These are phyloP conservation scores for Microtus richardsoni DNA, from an alignment of 2,113 vertebrate species.

Conservation along the genomic window DNA sequence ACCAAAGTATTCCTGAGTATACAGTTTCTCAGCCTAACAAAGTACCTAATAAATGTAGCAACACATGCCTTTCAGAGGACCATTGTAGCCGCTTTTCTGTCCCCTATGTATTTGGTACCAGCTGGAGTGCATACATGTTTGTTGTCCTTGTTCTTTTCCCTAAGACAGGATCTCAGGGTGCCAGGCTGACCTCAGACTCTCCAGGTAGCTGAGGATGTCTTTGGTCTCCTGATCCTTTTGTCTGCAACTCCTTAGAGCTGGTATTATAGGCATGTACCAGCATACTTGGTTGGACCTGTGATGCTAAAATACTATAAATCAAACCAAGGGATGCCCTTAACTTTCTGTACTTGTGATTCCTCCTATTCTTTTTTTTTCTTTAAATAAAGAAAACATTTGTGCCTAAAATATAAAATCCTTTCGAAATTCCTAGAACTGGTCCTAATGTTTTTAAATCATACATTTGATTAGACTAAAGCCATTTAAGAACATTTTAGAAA, in stretches of 20 bases:
- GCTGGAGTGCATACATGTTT: background rate
- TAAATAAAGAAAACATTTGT: background rate
- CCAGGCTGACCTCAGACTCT: background rate
- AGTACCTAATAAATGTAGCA: conserved; percentile 11
- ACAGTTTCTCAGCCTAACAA: conserved; percentile 34
- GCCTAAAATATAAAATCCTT: conserved; percentile 40
- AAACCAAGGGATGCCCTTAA: background rate
- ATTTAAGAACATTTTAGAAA: conserved; percentile 43
- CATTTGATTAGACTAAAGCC: conserved; percentile 26
- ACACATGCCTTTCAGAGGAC: conserved; percentile 21
- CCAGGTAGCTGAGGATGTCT: background rate
- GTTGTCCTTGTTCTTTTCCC: background rate
- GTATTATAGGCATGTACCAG: background rate
- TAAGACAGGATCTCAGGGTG: background rate
- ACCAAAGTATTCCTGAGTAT: background rate
- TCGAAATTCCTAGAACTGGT: conserved; percentile 15
- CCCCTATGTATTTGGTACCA: too few species aligned
- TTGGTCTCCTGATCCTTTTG: background rate
- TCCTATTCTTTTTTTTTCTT: background rate
- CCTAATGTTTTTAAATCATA: conserved; percentile 5
- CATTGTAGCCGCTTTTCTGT: conserved; percentile 35
- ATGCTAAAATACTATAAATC: conserved; percentile 44
- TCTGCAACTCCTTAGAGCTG: background rate
- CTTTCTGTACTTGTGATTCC: background rate
- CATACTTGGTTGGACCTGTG: background rate